These are phyloP conservation scores for Zoanthus sansibaricus DNA, from an alignment of 92 coral and sea anemone genomes.

Conservation along the genomic window DNA sequence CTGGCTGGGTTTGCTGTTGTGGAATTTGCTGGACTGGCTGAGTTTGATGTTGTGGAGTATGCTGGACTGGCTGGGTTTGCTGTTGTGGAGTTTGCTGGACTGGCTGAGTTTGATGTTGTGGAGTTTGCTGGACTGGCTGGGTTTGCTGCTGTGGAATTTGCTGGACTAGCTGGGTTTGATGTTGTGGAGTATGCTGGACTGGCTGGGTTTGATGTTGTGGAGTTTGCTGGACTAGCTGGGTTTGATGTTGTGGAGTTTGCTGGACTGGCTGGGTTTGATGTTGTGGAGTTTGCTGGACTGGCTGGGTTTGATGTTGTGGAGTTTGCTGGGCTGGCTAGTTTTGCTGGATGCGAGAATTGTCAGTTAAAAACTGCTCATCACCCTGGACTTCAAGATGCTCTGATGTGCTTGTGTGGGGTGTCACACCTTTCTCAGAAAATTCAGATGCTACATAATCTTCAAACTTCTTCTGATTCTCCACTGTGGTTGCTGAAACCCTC, in stretches of 20 bases:
- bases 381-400: no score
- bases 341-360: neutral
- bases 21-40: no score
- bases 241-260: neutral
- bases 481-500: neutral
- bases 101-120: neutral
- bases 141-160: neutral
- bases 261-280: neutral
- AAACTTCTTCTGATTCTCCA: slow-evolving; percentile 2
- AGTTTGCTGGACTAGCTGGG: neutral
- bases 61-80: neutral
- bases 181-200: no score
- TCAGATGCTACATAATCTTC: neutral
- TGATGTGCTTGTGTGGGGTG: neutral
- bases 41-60: neutral
- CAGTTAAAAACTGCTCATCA: neutral
- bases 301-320: neutral
- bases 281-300: neutral
- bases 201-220: neutral
- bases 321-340: neutral
- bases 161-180: neutral
- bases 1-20: neutral
- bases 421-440: slow-evolving; percentile 1
- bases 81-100: neutral
- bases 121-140: neutral